Evolutionary conservation across 2,113 vertebrate species (phyloP), one percentile per base, ranked within the genome.

Genomic region (Brachirus orientalis): DNA sequence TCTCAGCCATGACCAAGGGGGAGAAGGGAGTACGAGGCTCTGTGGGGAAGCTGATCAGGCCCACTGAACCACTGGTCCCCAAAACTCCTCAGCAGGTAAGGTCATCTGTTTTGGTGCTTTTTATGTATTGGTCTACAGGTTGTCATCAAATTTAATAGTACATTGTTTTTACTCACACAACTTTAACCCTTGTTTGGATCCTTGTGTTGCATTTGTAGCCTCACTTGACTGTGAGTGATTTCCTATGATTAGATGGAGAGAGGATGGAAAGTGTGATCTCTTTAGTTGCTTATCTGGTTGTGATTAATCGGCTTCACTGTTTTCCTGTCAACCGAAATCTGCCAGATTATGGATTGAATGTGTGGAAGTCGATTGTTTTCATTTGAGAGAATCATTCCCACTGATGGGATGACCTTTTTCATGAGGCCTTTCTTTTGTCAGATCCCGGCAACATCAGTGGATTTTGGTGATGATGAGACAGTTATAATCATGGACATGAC

Each of bases 51-150:
- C 66, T 90, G 57, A 68, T 80, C 60, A 91, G 91, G 43, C 78
- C 88, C 18, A 63, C 65, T 1, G 90, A 93, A 12, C 69, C 91
- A 4, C 74, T 87, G 46, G 87, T 90, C 66, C 85, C 79, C 56
- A 94, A 94, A 79, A 44, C 81, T 3, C 72, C 88, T 16, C 78
- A 84, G 37, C 91, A 94, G 93, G 93, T 94, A 89, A 83, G 86
- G 9, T 1, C 51, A n/a, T 38, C 20, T 57, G 20, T 19, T 73
- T 11, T 8, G 20, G 0, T 63, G 12, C 22, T 18, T 63, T 52
- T 43, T n/a, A 20, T 65, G n/a, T 72, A 1, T 35, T 60, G 9
- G n/a, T 43, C 2, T 20, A 36, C 13, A 37, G 44, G 46, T 40
- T 45, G 46, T 38, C 12, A 12, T 65, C 44, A 52, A 11, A 7